These are phyloP conservation scores for Tapirus indicus DNA, from an alignment of 2,797 vertebrate genomes.

Conservation along the genomic window DNA sequence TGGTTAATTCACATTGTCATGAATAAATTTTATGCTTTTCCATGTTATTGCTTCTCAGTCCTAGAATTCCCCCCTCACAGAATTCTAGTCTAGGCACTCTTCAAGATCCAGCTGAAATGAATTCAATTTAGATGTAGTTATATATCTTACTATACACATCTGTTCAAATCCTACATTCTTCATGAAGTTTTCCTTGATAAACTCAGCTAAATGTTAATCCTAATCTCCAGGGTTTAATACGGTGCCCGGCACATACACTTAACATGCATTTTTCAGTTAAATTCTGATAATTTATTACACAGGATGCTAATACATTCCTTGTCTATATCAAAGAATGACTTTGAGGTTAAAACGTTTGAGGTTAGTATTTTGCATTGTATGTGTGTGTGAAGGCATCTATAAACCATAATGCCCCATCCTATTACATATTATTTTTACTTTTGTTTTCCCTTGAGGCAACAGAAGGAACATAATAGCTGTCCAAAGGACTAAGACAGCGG, in stretches of 20 bases:
- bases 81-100: neutral
- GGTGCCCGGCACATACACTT: neutral
- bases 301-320: neutral
- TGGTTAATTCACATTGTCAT: neutral
- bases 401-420: neutral
- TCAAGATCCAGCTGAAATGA: neutral
- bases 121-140: neutral
- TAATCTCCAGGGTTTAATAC: neutral
- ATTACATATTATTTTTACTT: slow-evolving; percentile 6
- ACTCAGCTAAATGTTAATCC: neutral
- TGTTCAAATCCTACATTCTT: neutral
- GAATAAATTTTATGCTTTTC: neutral
- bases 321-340: neutral
- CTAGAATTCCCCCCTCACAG: neutral
- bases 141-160: neutral
- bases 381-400: neutral
- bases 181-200: neutral
- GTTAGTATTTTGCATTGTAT: neutral
- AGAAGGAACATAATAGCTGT: neutral
- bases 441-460: slow-evolving; percentile 48
- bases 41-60: neutral
- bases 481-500: neutral
- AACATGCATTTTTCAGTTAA: neutral
- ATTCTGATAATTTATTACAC: neutral
- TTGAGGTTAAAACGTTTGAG: slow-evolving; percentile 6